Evolutionary conservation across 1,140 invertebrate species (phyloP), one percentile per base, ranked within the genome.

Genomic region (Matsumurasca onukii): DNA sequence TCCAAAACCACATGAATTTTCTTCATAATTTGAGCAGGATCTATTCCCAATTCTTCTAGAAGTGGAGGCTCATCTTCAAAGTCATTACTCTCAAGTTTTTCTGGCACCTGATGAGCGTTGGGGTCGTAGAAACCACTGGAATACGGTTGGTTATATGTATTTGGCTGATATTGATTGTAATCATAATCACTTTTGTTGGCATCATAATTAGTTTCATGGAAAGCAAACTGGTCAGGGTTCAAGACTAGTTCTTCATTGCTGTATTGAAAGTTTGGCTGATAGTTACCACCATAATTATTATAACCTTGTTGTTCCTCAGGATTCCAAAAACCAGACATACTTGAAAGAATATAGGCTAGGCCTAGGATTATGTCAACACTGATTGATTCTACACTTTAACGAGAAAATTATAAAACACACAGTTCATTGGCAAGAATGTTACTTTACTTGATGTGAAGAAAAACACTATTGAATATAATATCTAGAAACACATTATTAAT

Each of bases 1-100:
- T 96, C 96, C 31, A 97, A 80, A 2, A 97, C 94, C 12, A 93
- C 90, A 71, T 93, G 76, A 24, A 94, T 95, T 84, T 98, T 97
- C 76, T 95, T 91, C 49, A 92, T 77, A 77, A 98, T 98, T 75
- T 94, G 87, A 77, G 95, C 91, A 52, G 95, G 94, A 80, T 97
- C 95, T 64, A 98, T 96, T 70, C 95, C 95, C 3, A 98, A 80
- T 78, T 98, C 95, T 83, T 95, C 92, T 22, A 95, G 76, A 2
- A 95, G 77, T 5, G 92, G 92, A n/a, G 91, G 90, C 76, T 95
- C 92, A 77, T 93, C 89, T 74, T 74, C 73, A 64, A 72, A 74
- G 31, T 73, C 67, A 1, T 68, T 65, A 20, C 17, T 13, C 25
- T 29, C 67, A 31, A 25, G 17, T 12, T 24, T n/a, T 55, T 31